Percentiles rank a stretch among this genome's conserved stretches.
Conservation (phyloP, 2,888 invertebrate species). For the Torymus tubicola region DNA sequence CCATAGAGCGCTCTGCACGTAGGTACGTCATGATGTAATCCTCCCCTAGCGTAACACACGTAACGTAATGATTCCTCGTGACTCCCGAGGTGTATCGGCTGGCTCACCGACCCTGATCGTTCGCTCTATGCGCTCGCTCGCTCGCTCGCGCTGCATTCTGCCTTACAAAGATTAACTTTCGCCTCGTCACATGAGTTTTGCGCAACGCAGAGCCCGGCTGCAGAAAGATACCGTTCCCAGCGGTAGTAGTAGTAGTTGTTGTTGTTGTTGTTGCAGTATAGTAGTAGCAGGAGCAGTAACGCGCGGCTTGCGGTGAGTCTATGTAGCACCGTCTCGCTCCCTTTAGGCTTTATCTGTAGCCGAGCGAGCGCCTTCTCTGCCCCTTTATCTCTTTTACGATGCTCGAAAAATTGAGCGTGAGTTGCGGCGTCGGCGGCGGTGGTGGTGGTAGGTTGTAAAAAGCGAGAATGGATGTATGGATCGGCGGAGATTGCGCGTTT, state of each 20-base stretch:
- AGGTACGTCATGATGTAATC: conserved; percentile 32
- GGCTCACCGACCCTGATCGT: conserved; percentile 64
- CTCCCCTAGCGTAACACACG: conserved; percentile 22
- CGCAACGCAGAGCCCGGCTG: conserved; percentile 60
- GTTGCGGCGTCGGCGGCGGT: too few relatives aligned
- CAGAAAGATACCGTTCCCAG: conserved; percentile 14
- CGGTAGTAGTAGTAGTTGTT: neutral
- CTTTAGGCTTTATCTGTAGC: too few relatives aligned
- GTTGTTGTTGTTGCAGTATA: too few relatives aligned
- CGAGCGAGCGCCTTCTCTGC: too few relatives aligned
- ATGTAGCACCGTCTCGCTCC: too few relatives aligned
- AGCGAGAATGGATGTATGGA: too few relatives aligned
- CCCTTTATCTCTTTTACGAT: too few relatives aligned
- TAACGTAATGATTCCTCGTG: conserved; percentile 43
- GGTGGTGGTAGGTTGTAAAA: too few relatives aligned
- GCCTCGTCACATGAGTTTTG: conserved; percentile 66
- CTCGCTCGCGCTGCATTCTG: conserved; percentile 61
- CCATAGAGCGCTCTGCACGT: neutral
- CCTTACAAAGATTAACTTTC: conserved; percentile 68
- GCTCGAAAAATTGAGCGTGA: too few relatives aligned
- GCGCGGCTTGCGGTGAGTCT: too few relatives aligned
- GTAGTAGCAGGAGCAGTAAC: too few relatives aligned
- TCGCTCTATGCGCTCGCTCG: conserved; percentile 16
- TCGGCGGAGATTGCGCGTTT: too few relatives aligned
- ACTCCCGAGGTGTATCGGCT: conserved; percentile 27